These are phyloP conservation scores for Macaria notata DNA, from an alignment of 2,888 invertebrate species.

Conservation along the genomic window DNA sequence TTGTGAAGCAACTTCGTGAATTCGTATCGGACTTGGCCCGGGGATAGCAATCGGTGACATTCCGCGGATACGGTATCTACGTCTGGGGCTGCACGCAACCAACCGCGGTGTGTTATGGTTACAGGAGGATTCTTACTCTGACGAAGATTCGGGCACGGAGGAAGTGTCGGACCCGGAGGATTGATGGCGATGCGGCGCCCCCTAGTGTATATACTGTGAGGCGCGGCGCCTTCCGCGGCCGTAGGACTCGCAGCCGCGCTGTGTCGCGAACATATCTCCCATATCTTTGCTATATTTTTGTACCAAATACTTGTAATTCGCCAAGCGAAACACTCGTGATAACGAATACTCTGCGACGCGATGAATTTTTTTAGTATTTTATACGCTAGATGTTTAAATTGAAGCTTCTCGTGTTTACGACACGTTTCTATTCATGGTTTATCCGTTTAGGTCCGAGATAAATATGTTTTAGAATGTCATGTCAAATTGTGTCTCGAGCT, in stretches of 20 bases:
- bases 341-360: conserved; percentile 49
- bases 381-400: conserved; percentile 58
- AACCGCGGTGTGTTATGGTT: conserved; percentile 71
- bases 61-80: conserved; percentile 54
- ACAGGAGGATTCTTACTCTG: conserved; percentile 80
- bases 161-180: conserved; percentile 75
- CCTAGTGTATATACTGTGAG: conserved; percentile 26
- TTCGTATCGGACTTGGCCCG: conserved; percentile 4
- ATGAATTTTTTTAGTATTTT: conserved; percentile 60
- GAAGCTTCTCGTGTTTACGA: conserved; percentile 46
- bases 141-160: conserved; percentile 77
- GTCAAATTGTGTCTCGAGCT: conserved; percentile 36
- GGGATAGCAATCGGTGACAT: conserved; percentile 1
- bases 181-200: conserved; percentile 48
- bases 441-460: conserved; percentile 64
- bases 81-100: conserved; percentile 61
- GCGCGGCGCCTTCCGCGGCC: conserved; percentile 35
- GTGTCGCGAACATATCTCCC: conserved; percentile 56
- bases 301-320: conserved; percentile 47
- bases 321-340: conserved; percentile 45
- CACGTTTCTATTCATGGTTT: conserved; percentile 69
- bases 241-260: conserved; percentile 15
- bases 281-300: conserved; percentile 49
- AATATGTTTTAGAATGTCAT: conserved; percentile 68
- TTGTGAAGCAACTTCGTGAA: too few relatives aligned